A percentile compares a stretch with the other conserved stretches of the same genome.
These are phyloP conservation scores for Caracal caracal DNA, from an alignment of 2,113 vertebrate genomes.

Conservation along the genomic window DNA sequence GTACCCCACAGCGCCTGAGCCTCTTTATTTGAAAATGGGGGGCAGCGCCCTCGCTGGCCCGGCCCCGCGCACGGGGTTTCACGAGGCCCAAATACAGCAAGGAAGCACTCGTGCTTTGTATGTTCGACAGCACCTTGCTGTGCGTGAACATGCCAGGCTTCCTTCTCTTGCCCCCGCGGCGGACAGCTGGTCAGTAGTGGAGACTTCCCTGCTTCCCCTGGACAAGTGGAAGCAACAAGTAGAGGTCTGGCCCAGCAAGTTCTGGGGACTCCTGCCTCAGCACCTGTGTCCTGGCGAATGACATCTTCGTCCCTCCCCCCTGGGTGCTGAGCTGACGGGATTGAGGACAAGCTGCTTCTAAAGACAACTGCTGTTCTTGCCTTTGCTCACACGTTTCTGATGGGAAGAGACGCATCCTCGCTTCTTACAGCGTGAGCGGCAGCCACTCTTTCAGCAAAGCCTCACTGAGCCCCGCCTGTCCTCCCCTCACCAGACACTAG, in stretches of 20 bases:
- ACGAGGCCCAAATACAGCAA: accelerated
- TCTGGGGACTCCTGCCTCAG: neutral
- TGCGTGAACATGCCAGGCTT: neutral
- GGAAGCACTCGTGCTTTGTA: neutral
- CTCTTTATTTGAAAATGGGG: neutral
- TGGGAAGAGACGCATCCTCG: neutral
- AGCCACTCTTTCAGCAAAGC: neutral
- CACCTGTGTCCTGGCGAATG: neutral
- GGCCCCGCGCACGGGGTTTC: neutral
- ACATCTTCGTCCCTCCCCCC: neutral
- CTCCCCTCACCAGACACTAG: neutral
- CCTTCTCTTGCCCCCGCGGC: neutral
- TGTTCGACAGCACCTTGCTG: neutral
- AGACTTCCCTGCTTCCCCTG: neutral
- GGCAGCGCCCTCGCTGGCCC: neutral
- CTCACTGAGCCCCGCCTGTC: neutral
- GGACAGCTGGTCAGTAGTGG: neutral
- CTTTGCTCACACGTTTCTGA: neutral
- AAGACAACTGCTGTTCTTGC: neutral
- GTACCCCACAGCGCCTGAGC: neutral
- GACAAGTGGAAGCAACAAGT: neutral
- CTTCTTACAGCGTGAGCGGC: neutral
- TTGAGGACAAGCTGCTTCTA: neutral
- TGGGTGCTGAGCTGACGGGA: neutral
- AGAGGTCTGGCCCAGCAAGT: neutral